Percentiles rank a stretch among this genome's conserved stretches.
These are phyloP conservation scores for Pseudoips prasinana DNA, from an alignment of 2,888 invertebrate genomes.

Conservation along the genomic window DNA sequence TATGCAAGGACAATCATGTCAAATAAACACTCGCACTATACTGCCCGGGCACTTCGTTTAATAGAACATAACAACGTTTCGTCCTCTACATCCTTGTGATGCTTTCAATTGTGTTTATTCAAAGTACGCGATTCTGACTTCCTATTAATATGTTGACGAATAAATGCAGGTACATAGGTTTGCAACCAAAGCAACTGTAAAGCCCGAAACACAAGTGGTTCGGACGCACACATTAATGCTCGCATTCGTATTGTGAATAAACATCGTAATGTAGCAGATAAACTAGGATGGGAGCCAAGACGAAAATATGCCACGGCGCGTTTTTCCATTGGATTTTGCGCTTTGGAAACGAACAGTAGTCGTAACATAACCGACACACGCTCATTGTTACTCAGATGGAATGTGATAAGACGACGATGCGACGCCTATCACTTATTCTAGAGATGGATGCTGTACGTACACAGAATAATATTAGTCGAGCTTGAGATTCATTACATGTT, in stretches of 20 bases:
- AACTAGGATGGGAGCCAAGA: conserved; percentile 82
- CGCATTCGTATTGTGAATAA: conserved; percentile 81
- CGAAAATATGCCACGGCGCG: conserved; percentile 81
- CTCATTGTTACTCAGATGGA: conserved; percentile 63
- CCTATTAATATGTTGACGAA: conserved; percentile 23
- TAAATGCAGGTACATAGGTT: conserved; percentile 30
- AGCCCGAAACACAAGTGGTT: conserved; percentile 63
- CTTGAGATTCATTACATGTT: conserved; percentile 35
- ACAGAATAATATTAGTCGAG: conserved; percentile 31
- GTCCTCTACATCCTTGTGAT: conserved; percentile 19
- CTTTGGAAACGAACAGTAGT: conserved; percentile 76
- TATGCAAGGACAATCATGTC: conserved; percentile 42
- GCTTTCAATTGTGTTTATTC: conserved; percentile 9
- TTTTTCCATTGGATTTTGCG: conserved; percentile 80
- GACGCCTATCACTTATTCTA: conserved; percentile 28
- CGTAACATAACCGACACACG: conserved; percentile 50
- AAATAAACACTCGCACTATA: conserved; percentile 37
- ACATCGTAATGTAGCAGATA: conserved; percentile 82
- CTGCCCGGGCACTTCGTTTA: conserved; percentile 23
- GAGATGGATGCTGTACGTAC: conserved; percentile 22
- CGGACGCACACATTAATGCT: conserved; percentile 76
- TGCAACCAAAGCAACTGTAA: conserved; percentile 44
- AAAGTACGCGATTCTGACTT: conserved; percentile 7
- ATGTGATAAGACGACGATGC: conserved; percentile 47
- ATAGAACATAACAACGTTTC: conserved; percentile 17